These are phyloP conservation scores for Rotaria socialis DNA, from an alignment of 2,888 invertebrate species.

Conservation along the genomic window DNA sequence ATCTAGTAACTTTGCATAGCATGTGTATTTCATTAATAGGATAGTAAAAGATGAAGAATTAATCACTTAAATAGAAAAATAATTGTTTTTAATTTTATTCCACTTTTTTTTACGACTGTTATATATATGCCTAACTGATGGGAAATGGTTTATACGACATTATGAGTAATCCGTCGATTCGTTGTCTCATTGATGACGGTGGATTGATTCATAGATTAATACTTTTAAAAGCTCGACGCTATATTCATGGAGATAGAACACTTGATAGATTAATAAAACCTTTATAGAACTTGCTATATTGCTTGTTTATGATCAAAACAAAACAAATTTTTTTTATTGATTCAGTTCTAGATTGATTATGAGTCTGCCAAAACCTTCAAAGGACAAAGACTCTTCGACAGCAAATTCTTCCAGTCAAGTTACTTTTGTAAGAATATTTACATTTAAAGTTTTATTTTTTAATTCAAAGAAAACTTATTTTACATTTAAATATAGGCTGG, in stretches of 20 bases:
- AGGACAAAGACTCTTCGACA: slow-evolving; percentile 1
- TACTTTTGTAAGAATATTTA: neutral
- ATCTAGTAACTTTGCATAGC: neutral
- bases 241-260: neutral
- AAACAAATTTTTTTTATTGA: too few species aligned
- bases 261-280: neutral
- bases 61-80: neutral
- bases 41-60: neutral
- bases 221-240: neutral
- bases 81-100: neutral
- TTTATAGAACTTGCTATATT: too few species aligned
- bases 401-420: slow-evolving; percentile 24
- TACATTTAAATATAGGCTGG: neutral
- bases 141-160: neutral
- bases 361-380: slow-evolving; percentile 12
- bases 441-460: neutral
- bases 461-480: neutral
- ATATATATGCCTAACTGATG: neutral
- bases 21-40: neutral
- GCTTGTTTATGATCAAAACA: too few species aligned
- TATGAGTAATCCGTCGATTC: neutral
- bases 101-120: neutral
- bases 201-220: neutral
- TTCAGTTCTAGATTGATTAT: neutral
- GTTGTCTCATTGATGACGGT: neutral